Evolutionary conservation across 1,140 invertebrate species (phyloP).

Genomic region (Brachionus asplanchnoidis): DNA sequence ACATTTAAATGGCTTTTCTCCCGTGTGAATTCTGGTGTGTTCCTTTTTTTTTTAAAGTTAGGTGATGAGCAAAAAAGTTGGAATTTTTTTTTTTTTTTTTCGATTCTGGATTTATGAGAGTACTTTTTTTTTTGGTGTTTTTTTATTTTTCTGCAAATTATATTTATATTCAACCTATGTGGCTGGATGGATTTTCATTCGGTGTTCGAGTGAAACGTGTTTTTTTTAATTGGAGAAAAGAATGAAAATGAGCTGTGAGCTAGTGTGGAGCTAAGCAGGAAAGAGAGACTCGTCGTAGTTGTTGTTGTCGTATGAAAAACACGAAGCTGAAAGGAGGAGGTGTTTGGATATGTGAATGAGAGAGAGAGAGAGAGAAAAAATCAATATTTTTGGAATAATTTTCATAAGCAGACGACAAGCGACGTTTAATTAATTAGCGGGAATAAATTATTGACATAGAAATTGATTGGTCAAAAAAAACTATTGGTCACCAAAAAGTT

Average conservation of each 20-base stretch:
- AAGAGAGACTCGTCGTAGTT: background rate
- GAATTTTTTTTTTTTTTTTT: too few species aligned
- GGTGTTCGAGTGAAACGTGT: background rate
- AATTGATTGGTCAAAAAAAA: background rate
- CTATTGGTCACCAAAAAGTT: background rate
- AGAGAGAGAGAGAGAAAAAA: background rate
- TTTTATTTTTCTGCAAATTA: background rate
- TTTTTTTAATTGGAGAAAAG: background rate
- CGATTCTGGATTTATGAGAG: too few species aligned
- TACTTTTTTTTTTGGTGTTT: too few species aligned
- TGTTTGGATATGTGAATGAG: background rate
- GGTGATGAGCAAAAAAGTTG: too few species aligned
- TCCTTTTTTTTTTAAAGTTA: background rate
- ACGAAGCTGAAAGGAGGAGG: background rate
- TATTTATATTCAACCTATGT: background rate
- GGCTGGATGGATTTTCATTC: background rate
- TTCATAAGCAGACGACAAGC: background rate
- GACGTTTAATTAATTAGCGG: background rate
- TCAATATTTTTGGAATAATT: slow-evolving; percentile 36
- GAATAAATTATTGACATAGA: background rate
- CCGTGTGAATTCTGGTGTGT: slow-evolving; percentile 46
- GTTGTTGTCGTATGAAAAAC: background rate
- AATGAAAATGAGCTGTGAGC: too few species aligned
- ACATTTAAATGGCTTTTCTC: slow-evolving; percentile 54
- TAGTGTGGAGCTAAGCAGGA: background rate